Evolutionary conservation across 2,797 vertebrate genomes (phyloP), one percentile per base, ranked within the genome.

Genomic region (Cheracebus regulus): DNA sequence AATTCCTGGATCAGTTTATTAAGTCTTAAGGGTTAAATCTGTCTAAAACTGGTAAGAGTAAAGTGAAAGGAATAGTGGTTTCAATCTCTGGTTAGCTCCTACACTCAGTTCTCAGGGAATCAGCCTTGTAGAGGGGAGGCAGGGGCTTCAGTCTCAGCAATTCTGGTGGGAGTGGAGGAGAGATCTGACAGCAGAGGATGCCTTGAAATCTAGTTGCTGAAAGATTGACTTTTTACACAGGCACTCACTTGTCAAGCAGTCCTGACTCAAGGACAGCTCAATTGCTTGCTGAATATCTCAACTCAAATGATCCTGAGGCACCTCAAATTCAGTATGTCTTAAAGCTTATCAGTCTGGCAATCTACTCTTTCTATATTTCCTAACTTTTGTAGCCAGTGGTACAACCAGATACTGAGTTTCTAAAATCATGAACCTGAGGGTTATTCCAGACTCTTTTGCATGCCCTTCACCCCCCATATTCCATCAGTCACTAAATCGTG

Each of bases 181-280:
- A 86, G 28, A 24, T 93, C 57, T 81, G 26, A 50, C 13, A 67
- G 78, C 55, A 93, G 24, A 90, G 44, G 41, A 10, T 95, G 28
- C 80, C 28, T 89, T 5, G 9, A 94, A 50, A 83, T 41, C 14
- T 10, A 73, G 75, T 8, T 78, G 82, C 52, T 83, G 24, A 78
- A 70, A 20, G 44, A 86, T 3, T 80, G 39, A 79, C 36, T 91
- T 55, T 76, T 91, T 92, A 91, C 52, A 76, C 76, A 20, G 81
- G 48, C 70, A 83, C 52, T 90, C 90, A 90, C 48, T 70, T 95
- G 30, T 79, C 58, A 96, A 88, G 58, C 13, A 36, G 82, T 97
- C 30, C 52, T 89, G 55, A 94, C 17, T 92, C 33, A 76, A 20
- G 36, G 20, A 73, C 24, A 96, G 73, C 28, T 96, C 52, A 88